A percentile compares a stretch with the other conserved stretches of the same genome.
Evolutionary conservation across 2,888 invertebrate species (phyloP).

Genomic region (Biston stratarius): DNA sequence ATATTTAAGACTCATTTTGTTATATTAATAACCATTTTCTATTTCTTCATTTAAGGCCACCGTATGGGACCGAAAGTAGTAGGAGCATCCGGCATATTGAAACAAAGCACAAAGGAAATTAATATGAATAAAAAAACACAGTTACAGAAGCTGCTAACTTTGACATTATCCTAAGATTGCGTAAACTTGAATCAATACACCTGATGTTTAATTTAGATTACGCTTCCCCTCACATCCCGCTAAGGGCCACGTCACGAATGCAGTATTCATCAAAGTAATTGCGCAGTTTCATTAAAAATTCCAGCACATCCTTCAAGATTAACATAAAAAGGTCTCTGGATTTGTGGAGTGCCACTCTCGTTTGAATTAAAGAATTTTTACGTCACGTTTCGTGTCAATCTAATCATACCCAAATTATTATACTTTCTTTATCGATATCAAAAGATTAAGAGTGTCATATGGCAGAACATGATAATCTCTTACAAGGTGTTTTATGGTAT

Average conservation of each 20-base stretch:
- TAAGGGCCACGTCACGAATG: constrained; percentile 65
- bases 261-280: constrained; percentile 79
- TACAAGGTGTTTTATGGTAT: too few relatives aligned
- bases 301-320: constrained; percentile 81
- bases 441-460: too few relatives aligned
- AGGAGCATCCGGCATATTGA: too few relatives aligned
- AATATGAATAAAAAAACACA: not conserved
- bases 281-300: constrained; percentile 81
- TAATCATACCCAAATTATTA: not conserved
- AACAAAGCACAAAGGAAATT: too few relatives aligned
- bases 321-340: constrained; percentile 79
- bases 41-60: too few relatives aligned
- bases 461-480: too few relatives aligned
- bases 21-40: too few relatives aligned
- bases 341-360: constrained; percentile 54
- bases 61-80: too few relatives aligned
- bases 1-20: too few relatives aligned
- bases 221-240: constrained; percentile 42
- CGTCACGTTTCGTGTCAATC: constrained; percentile 1
- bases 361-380: constrained; percentile 69
- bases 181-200: constrained; percentile 65
- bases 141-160: constrained; percentile 6
- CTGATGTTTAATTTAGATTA: constrained; percentile 61
- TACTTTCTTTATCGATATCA: not conserved
- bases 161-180: constrained; percentile 19